Evolutionary conservation across 1,140 invertebrate species (phyloP).

Genomic region (Rhyzopertha dominica): DNA sequence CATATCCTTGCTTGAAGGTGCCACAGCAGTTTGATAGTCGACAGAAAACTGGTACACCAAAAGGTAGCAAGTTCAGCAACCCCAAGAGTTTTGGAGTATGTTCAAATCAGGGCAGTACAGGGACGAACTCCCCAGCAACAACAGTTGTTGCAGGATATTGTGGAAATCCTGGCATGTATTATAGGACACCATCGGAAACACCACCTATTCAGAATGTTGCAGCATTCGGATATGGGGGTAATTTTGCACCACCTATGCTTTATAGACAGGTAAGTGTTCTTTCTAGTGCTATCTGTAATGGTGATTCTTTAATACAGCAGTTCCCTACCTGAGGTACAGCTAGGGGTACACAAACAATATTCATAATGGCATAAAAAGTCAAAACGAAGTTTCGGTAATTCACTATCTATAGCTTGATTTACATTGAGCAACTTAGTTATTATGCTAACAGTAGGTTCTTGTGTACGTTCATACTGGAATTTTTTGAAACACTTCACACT

Average conservation of each 20-base stretch:
- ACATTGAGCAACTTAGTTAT: too few species aligned
- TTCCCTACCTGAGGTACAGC: too few species aligned
- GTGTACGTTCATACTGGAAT: too few species aligned
- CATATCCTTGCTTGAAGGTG: too few species aligned
- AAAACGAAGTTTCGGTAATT: too few species aligned
- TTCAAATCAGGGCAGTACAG: slow-evolving; percentile 40
- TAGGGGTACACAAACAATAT: too few species aligned
- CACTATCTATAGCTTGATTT: too few species aligned
- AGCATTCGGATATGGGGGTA: slow-evolving; percentile 20
- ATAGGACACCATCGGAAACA: slow-evolving; percentile 36
- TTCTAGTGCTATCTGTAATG: too few species aligned
- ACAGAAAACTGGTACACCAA: slow-evolving; percentile 20
- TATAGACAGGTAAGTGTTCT: slow-evolving; percentile 36
- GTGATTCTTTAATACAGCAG: too few species aligned
- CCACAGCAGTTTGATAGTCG: slow-evolving; percentile 14
- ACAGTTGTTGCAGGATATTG: slow-evolving; percentile 37
- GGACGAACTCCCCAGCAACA: slow-evolving; percentile 39
- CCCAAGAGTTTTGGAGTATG: slow-evolving; percentile 24
- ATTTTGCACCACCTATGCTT: slow-evolving; percentile 27
- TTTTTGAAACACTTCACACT: slow-evolving; percentile 2
- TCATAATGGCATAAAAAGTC: too few species aligned
- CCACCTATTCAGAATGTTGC: slow-evolving; percentile 31
- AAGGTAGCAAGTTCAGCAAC: slow-evolving; percentile 15
- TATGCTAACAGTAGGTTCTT: too few species aligned
- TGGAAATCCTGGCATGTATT: slow-evolving; percentile 22